These are phyloP conservation scores for Penaeus vannamei DNA, from an alignment of 1,140 invertebrate species.

Conservation along the genomic window DNA sequence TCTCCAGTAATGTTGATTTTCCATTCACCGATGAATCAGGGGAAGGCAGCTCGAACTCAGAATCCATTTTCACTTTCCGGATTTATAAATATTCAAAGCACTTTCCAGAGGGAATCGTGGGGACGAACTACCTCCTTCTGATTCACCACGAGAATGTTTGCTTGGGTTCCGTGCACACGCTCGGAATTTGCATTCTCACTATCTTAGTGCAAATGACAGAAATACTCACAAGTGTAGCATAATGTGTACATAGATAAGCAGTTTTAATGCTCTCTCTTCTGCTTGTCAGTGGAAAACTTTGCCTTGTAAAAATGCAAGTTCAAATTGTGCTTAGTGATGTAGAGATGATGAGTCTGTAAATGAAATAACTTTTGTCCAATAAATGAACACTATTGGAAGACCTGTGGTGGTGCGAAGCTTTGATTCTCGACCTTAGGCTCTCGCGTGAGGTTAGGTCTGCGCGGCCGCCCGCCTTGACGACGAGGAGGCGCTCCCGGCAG, in stretches of 20 bases:
- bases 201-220: slow-evolving; percentile 57
- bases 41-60: slow-evolving; percentile 6
- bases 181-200: slow-evolving; percentile 51
- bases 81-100: slow-evolving; percentile 23
- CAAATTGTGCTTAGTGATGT: slow-evolving; percentile 55
- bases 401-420: no score
- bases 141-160: slow-evolving; percentile 42
- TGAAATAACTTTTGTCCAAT: no score
- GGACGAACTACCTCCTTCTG: slow-evolving; percentile 31
- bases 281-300: slow-evolving; percentile 52
- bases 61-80: slow-evolving; percentile 30
- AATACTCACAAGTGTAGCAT: slow-evolving; percentile 58
- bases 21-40: slow-evolving; percentile 22
- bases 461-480: no score
- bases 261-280: slow-evolving; percentile 46
- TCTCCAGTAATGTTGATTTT: slow-evolving; percentile 36
- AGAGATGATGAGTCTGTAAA: slow-evolving; percentile 34
- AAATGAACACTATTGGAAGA: no score
- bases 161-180: slow-evolving; percentile 48
- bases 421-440: no score
- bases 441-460: no score
- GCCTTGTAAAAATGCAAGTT: slow-evolving; percentile 62
- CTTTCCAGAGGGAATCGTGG: no score
- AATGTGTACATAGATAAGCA: slow-evolving; percentile 60
- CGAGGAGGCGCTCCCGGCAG: no score